Evolutionary conservation across 2,888 invertebrate species (phyloP), one percentile per base, ranked within the genome.

Genomic region (Synanthedon tipuliformis): DNA sequence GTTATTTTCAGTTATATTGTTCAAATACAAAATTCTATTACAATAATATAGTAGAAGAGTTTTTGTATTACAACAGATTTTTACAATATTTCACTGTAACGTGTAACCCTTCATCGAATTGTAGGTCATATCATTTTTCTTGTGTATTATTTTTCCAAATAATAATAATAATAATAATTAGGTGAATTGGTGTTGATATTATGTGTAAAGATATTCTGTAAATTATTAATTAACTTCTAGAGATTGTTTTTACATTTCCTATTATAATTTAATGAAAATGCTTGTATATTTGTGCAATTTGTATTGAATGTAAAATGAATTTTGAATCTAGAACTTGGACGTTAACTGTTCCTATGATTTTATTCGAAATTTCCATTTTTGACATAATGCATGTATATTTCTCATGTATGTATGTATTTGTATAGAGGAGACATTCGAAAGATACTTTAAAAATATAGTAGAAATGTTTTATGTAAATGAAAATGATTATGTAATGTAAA

Each of bases 201-300:
- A 61, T 61, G 61, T 51, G 11, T 51, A 51, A 50, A 18, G 16
- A 34, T 15, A 13, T 18, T 15, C 12, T 60, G 57, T 66, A 64
- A 64, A 65, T 49, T 49, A 12, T 49, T 49, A 49, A 64, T 63
- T 59, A 64, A 65, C 61, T 61, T 55, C 66, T 64, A 66, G 74
- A 45, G 45, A 45, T 45, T 45, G 45, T 12, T 73, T 71, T 62
- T 70, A 56, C 71, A 77, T 76, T 73, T 72, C 75, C 68, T 72
- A 69, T 53, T 54, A 51, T 55, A 53, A 57, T 55, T 45, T 45
- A 45, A 45, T 13, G 34, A 34, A 34, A 45, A 13, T 67, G 23
- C 49, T 23, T 49, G 49, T 49, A 49, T 16, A 18, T 23, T 45
- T 45, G 13, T n/a, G n/a, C 48, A 45, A 45, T 15, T 13, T 45